Conservation (phyloP, 2,888 invertebrate genomes). For the Hanleya hanleyi region DNA sequence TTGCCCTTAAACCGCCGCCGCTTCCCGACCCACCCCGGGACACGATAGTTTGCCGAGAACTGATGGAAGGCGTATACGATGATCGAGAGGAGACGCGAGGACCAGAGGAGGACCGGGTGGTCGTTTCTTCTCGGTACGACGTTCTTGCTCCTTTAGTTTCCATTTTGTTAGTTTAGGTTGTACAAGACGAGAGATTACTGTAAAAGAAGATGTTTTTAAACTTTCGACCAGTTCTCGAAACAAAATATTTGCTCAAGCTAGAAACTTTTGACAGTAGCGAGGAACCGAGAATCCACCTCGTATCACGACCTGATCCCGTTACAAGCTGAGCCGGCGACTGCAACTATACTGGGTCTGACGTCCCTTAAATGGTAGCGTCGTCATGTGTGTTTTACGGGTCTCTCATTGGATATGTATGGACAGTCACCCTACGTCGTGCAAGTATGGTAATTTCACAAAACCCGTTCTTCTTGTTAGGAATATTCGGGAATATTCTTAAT, state of each 20-base stretch:
- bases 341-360: background rate
- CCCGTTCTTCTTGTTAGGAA: constrained; percentile 2
- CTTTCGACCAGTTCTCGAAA: too few species aligned
- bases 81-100: background rate
- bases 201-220: background rate
- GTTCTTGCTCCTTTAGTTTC: background rate
- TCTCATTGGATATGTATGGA: background rate
- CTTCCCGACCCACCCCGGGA: background rate
- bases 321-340: background rate
- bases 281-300: background rate
- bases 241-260: too few species aligned
- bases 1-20: background rate
- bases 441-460: background rate
- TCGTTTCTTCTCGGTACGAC: background rate
- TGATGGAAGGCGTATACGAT: constrained; percentile 1
- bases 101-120: background rate
- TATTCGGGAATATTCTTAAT: background rate
- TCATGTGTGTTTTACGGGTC: background rate
- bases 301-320: background rate
- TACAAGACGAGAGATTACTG: background rate
- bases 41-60: background rate
- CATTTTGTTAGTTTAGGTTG: background rate
- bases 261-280: background rate
- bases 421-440: background rate
- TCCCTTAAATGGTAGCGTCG: constrained; percentile 3